Base-by-base conservation (phyloP, 2,888 invertebrate species). In the Apeira syringaria region DNA sequence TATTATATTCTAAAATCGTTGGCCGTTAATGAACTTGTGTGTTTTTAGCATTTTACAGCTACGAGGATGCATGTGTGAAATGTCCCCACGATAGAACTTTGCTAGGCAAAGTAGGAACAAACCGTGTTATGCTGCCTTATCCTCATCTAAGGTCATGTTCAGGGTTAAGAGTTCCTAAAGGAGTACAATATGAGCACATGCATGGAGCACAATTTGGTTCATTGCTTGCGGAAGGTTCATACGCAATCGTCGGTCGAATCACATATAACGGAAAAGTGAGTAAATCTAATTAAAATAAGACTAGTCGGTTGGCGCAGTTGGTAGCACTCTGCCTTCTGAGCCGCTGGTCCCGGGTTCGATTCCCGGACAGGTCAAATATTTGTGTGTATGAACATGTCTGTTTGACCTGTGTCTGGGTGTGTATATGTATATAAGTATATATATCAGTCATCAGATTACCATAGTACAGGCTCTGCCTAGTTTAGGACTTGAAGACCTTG, bases 31-130 rank as follows among this genome's bases (percentile, higher is more conserved):
- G 9, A 7, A 10, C 27, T 22, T 6, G 20, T 33, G n/a, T n/a
- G n/a, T 10, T 27, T 5, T 13, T 20, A 54, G 46, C 43, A 7
- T 28, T 13, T 33, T 24, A 31, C 27, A 28, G 27, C 22, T 35
- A 31, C 35, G 45, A 39, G 2, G 37, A 66, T 26, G 32, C 62
- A 3, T 90, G 90, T 51, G 64, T 89, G n/a, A 71, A 62, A 50
- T 90, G 90, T 59, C 90, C 90, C 6, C 68, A 68, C 24, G 89
- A 90, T 47, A 72, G 80, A 53, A 87, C 87, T 1, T 48, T 89
- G 24, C 67, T 90, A 31, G 76, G 85, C 0, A 82, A 76, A 55
- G 47, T 72, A 18, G 83, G 87, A 1, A 58, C 65, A 2, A 79
- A 83, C 42, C 65, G 71, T 15, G 85, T 83, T 0, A 49, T 75